phyloP scores from a whole-genome alignment of 2,888 invertebrate genomes.

The Neoascia interrupta region DNA sequence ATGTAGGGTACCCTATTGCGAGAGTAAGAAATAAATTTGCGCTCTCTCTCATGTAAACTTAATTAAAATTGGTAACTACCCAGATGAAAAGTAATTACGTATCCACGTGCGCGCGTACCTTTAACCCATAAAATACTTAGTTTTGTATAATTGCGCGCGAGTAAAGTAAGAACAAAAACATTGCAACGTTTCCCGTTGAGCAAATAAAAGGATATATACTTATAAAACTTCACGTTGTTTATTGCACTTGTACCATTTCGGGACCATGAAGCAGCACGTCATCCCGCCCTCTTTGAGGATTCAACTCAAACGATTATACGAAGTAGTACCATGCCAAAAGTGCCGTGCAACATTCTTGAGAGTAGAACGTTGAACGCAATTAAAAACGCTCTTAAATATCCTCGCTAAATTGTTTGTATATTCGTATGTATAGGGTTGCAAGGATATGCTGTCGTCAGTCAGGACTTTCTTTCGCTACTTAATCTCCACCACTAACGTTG shows the following conservation, averaged over 20 bases:
- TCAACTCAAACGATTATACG: constrained; percentile 19
- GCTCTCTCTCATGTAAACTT: constrained; percentile 38
- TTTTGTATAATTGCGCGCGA: constrained; percentile 12
- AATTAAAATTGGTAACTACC: constrained; percentile 54
- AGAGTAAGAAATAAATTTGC: constrained; percentile 40
- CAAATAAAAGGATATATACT: constrained; percentile 12
- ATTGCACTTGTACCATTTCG: constrained; percentile 46
- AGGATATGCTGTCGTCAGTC: too few species aligned
- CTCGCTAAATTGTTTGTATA: constrained; percentile 3
- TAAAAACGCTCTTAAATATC: constrained; percentile 38
- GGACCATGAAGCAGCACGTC: background rate
- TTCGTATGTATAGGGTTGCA: too few species aligned
- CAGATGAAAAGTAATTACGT: constrained; percentile 49
- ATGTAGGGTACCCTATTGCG: too few species aligned
- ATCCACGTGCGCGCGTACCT: constrained; percentile 44
- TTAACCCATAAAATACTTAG: constrained; percentile 46
- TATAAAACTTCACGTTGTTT: constrained; percentile 26
- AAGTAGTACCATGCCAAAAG: constrained; percentile 28
- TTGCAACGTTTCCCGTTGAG: too few species aligned
- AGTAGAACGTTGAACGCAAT: constrained; percentile 43
- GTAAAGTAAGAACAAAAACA: too few species aligned
- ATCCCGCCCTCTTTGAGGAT: background rate
- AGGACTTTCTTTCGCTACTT: too few species aligned
- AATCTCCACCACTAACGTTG: too few species aligned
- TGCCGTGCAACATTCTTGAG: constrained; percentile 42